Conservation (phyloP, 2,888 invertebrate genomes). For the Cistogaster globosa region DNA sequence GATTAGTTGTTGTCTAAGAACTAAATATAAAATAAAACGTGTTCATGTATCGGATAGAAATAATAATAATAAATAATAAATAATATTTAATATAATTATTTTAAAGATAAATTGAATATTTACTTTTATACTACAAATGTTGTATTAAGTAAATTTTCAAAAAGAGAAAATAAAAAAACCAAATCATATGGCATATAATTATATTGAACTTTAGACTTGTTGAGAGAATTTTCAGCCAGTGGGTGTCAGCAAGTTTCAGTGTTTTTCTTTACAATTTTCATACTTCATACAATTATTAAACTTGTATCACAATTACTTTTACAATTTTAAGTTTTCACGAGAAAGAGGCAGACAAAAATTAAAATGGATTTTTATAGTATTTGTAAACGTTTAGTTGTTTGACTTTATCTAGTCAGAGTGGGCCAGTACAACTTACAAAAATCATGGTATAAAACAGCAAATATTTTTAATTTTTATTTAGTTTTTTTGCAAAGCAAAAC, state of each 20-base stretch:
- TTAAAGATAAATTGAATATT: constrained; percentile 30
- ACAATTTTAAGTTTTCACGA: constrained; percentile 20
- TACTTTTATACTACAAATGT: not conserved
- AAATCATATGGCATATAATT: constrained; percentile 21
- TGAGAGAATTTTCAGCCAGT: constrained; percentile 34
- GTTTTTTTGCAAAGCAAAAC: constrained; percentile 25
- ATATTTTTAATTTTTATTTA: constrained; percentile 16
- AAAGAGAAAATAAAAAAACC: not conserved
- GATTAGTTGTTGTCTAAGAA: constrained; percentile 22
- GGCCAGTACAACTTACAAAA: constrained; percentile 42
- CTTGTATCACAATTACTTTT: constrained; percentile 56
- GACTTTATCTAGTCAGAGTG: constrained; percentile 58
- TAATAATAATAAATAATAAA: constrained; percentile 33
- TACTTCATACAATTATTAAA: constrained; percentile 6
- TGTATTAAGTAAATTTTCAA: not conserved
- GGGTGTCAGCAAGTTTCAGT: constrained; percentile 34
- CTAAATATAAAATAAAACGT: constrained; percentile 1
- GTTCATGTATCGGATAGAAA: not conserved
- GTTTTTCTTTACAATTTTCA: not conserved
- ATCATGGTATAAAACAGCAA: constrained; percentile 23
- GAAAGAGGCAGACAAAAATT: constrained; percentile 11
- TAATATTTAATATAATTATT: constrained; percentile 47
- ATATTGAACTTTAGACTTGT: constrained; percentile 48
- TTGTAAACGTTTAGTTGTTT: constrained; percentile 51
- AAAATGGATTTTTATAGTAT: not conserved